Evolutionary conservation across 2,888 invertebrate species (phyloP), one percentile per base, ranked within the genome.

Genomic region (Plutella xylostella): DNA sequence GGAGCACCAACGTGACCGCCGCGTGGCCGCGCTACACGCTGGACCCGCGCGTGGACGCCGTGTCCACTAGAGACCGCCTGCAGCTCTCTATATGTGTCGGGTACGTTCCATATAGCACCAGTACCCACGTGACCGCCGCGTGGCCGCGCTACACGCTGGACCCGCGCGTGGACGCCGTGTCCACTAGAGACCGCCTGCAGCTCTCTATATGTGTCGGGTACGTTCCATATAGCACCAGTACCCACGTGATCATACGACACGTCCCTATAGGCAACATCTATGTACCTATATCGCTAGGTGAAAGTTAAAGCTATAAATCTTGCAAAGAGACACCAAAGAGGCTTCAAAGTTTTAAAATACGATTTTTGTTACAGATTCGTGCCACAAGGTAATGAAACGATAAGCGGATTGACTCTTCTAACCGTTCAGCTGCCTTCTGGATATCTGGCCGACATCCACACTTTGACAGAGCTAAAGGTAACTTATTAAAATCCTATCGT

Each of bases 371-470:
- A 56, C 60, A 91, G 91, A 50, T 92, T 89, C 65, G 90, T 90
- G 2, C 76, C 84, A 45, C 87, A 77, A 48, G 87, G 86, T 28
- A 87, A 88, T 57, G 86, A 88, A 42, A 90, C 91, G 15, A 87
- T 88, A 52, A 93, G 93, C 49, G 97, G 97, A 53, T 92, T 97
- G 90, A 93, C 94, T 11, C 91, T 97, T 1, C 91, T 97, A 86
- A 95, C 96, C 61, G 91, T 97, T 0, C 89, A 89, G 49, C 83
- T 97, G 47, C 96, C 96, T 0, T 96, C 96, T 1, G 97, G 97
- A n/a, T 97, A 92, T 65, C 88, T 92, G 0, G 92, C 93, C 0
- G 94, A 96, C 56, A 75, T 88, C 52, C 90, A 90, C 56, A 91
- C 90, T 0, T 75, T 94, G 22, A 91, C 90, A 4, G 86, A 86